phyloP scores from a whole-genome alignment of 2,797 vertebrate genomes.

The Tauraco hartlaubi region DNA sequence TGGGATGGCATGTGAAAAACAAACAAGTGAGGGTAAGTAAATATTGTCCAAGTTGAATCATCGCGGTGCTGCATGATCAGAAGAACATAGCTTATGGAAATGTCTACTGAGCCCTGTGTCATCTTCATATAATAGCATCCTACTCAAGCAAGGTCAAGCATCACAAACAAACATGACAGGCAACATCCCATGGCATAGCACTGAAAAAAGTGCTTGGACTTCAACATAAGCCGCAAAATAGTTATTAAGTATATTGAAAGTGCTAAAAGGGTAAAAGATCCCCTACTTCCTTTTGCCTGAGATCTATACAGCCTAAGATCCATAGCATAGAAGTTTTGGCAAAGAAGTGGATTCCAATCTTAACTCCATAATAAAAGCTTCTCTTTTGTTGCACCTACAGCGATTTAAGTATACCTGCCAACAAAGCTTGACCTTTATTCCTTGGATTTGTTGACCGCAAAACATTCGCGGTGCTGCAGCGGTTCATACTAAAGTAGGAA shows the following conservation, averaged over 20 bases:
- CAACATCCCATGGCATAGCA: slow-evolving; percentile 21
- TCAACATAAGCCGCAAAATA: slow-evolving; percentile 39
- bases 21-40: slow-evolving; percentile 54
- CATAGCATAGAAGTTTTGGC: neutral
- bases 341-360: neutral
- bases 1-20: slow-evolving; percentile 57
- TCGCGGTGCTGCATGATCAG: slow-evolving; percentile 18
- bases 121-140: slow-evolving; percentile 61
- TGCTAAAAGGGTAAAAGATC: slow-evolving; percentile 5
- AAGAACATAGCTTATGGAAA: slow-evolving; percentile 66
- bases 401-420: neutral
- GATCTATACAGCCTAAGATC: neutral
- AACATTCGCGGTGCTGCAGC: neutral
- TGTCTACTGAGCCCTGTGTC: slow-evolving; percentile 54
- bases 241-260: slow-evolving; percentile 51
- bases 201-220: slow-evolving; percentile 11
- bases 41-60: slow-evolving; percentile 61
- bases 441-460: neutral
- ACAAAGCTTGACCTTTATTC: neutral
- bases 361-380: neutral
- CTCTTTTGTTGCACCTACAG: neutral
- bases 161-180: slow-evolving; percentile 53
- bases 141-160: slow-evolving; percentile 22
- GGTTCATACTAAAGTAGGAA: neutral
- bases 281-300: slow-evolving; percentile 11